A percentile compares a stretch with the other conserved stretches of the same genome.
Conservation (phyloP, 2,888 invertebrate species). For the Reticulitermes lucifugus region DNA sequence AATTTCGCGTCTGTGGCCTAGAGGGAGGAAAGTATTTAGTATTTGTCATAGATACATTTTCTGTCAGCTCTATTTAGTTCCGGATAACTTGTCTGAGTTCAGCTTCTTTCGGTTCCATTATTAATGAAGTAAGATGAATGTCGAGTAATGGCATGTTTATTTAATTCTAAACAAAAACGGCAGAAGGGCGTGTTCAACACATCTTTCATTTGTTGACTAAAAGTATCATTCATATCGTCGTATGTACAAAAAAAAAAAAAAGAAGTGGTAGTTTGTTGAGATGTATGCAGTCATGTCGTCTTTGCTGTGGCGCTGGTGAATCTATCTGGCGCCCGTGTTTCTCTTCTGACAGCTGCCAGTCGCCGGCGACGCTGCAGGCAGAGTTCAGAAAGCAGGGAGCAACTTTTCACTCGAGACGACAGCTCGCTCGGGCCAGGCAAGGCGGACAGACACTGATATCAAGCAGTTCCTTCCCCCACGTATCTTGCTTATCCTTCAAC, state of each 20-base stretch:
- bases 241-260: neutral
- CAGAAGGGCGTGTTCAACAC: neutral
- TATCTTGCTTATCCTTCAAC: constrained; percentile 2
- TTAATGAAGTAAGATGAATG: neutral
- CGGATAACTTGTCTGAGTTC: neutral
- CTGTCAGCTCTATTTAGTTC: neutral
- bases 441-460: constrained; percentile 21
- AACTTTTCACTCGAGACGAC: constrained; percentile 44
- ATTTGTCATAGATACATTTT: neutral
- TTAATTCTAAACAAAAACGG: neutral
- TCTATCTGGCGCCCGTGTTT: constrained; percentile 19
- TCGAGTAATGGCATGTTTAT: neutral
- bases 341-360: constrained; percentile 43
- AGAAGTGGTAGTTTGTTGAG: neutral
- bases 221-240: neutral
- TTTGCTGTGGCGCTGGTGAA: neutral
- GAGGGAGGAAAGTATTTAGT: neutral
- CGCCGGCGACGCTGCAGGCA: constrained; percentile 42
- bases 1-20: neutral
- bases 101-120: neutral
- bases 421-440: constrained; percentile 7
- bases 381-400: constrained; percentile 32
- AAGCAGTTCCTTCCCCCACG: neutral
- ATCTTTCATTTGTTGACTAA: constrained; percentile 6
- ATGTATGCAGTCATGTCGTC: constrained; percentile 9